Conservation (phyloP, 2,888 invertebrate species). For the Artemia sinica region DNA sequence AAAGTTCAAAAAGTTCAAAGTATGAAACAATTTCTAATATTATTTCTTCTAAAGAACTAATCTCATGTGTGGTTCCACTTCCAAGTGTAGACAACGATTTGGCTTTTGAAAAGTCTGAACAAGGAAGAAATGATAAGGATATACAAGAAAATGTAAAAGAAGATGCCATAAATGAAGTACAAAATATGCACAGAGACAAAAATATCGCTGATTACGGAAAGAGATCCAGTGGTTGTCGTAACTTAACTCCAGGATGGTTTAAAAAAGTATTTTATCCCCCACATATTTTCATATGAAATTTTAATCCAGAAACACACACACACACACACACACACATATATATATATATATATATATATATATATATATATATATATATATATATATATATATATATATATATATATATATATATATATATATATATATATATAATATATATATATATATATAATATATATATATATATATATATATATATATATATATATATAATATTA, state of each 20-base stretch:
- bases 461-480: no score
- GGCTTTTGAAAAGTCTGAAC: not conserved
- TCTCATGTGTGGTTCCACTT: not conserved
- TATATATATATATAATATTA: no score
- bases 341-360: no score
- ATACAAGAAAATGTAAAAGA: no score
- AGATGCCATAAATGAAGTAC: not conserved
- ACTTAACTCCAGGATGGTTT: conserved; percentile 33
- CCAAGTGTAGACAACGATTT: not conserved
- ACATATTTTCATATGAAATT: conserved; percentile 56
- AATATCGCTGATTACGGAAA: conserved; percentile 34
- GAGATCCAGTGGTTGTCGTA: conserved; percentile 27
- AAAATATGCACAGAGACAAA: conserved; percentile 34
- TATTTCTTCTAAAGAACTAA: not conserved
- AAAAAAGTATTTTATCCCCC: conserved; percentile 38
- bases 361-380: no score
- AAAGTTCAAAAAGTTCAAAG: not conserved
- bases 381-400: no score
- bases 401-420: no score
- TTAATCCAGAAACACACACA: no score
- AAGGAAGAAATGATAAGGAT: no score
- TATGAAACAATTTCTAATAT: not conserved
- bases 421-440: no score
- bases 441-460: no score
- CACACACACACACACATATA: no score